A percentile compares a stretch with the other conserved stretches of the same genome.
These are phyloP conservation scores for Ceratoteleas bidentatus DNA, from an alignment of 1,140 invertebrate species.

Conservation along the genomic window DNA sequence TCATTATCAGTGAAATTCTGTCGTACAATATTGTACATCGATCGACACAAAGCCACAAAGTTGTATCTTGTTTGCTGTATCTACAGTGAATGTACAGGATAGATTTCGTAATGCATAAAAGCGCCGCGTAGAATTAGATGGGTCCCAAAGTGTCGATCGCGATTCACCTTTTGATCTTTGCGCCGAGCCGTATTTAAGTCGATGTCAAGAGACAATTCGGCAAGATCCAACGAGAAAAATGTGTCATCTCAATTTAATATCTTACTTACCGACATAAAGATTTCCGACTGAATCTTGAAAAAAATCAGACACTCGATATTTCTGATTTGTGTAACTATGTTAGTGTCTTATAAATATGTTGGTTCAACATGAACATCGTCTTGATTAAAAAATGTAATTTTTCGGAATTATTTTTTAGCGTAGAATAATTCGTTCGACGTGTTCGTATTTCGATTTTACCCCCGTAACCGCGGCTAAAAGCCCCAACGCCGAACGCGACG, in stretches of 20 bases:
- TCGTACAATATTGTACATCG: constrained; percentile 56
- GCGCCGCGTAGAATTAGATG: constrained; percentile 30
- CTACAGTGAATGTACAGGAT: constrained; percentile 44
- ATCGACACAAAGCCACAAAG: constrained; percentile 57
- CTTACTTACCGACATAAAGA: neutral
- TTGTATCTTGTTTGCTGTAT: constrained; percentile 12
- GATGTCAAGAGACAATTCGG: constrained; percentile 28
- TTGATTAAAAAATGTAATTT: neutral
- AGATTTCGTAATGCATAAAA: constrained; percentile 30
- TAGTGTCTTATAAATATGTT: too few relatives aligned
- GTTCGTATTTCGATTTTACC: neutral
- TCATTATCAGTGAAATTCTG: constrained; percentile 60
- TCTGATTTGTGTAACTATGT: too few relatives aligned
- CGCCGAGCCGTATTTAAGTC: constrained; percentile 10
- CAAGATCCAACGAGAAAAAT: neutral
- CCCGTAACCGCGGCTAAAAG: too few relatives aligned
- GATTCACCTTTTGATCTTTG: constrained; percentile 30
- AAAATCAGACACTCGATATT: too few relatives aligned
- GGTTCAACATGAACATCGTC: too few relatives aligned
- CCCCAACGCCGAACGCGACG: constrained; percentile 19
- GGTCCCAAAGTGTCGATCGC: constrained; percentile 20
- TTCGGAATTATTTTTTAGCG: neutral
- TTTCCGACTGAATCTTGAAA: neutral
- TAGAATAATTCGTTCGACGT: neutral
- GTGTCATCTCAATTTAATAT: neutral